Base-by-base conservation (phyloP, 1,140 invertebrate genomes). In the Tyrophagus putrescentiae region DNA sequence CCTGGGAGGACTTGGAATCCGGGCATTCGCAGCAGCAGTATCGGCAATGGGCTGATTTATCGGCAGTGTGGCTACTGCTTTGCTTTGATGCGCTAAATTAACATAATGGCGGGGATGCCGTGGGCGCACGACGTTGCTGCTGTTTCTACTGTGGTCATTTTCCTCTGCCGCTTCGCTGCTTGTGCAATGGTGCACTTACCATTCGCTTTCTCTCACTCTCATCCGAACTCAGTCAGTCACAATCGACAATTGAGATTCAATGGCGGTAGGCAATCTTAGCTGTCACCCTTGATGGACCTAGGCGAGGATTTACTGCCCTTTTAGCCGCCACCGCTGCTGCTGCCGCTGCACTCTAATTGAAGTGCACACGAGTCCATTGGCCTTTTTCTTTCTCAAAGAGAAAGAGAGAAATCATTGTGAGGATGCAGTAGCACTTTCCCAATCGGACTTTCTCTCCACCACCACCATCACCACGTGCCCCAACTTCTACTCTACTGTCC, bases 241-340 rank as follows among this genome's bases (percentile, higher is more conserved):
- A n/a, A n/a, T n/a, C n/a, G 45, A 6, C 7, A 13, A 48, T 9
- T 48, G 45, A 21, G 21, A 6, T 25, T 6, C 45, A 39, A 39
- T 48, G 13, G 45, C 23, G 31, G 21, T 21, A 39, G n/a, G 45
- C 45, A 48, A 48, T 48, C 45, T 48, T 48, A 48, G 21, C 45
- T 48, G 45, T 48, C 45, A 48, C 45, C 7, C 18, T 48, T 48
- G 45, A 48, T 48, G 45, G 45, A 48, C 45, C 45, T 39, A 13
- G 36, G 13, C n/a, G n/a, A n/a, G n/a, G n/a, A n/a, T n/a, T n/a
- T n/a, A n/a, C n/a, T n/a, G n/a, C 36, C 36, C 21, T 39, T 21
- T 39, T 13, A 39, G 31, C 31, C 45, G 45, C 23, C 21, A 18
- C 21, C 23, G 31, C 31, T 48, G 23, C 23, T 48, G 21, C 6